These are phyloP conservation scores for Alexandromys fortis DNA, from an alignment of 2,113 vertebrate genomes.

Conservation along the genomic window DNA sequence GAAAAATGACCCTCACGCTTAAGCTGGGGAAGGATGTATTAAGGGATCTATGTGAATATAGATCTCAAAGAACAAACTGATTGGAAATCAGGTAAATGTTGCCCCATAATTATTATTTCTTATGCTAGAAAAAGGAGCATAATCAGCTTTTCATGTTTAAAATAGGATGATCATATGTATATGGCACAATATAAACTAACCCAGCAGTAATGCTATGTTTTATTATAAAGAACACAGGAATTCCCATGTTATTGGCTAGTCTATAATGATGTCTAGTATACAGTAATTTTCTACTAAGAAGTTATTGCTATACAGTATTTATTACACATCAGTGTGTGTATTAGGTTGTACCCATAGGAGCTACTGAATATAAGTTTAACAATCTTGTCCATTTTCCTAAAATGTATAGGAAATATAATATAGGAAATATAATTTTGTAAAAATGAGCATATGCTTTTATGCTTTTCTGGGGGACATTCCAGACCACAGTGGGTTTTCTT, in stretches of 20 bases:
- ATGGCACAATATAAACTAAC: constrained; percentile 9
- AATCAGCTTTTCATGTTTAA: constrained; percentile 12
- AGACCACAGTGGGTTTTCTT: not conserved
- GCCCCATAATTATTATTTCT: not conserved
- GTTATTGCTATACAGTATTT: constrained; percentile 40
- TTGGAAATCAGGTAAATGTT: constrained; percentile 21
- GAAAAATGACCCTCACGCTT: constrained; percentile 21
- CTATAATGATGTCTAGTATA: constrained; percentile 15
- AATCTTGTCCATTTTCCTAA: not conserved
- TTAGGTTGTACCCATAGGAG: not conserved
- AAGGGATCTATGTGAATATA: not conserved
- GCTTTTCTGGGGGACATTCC: not conserved
- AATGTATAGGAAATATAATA: not conserved
- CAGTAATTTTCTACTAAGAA: constrained; percentile 30
- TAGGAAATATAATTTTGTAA: not conserved
- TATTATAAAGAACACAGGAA: constrained; percentile 18
- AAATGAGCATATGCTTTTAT: not conserved
- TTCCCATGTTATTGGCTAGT: constrained; percentile 19
- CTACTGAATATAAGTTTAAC: not conserved
- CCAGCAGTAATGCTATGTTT: constrained; percentile 35
- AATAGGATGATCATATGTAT: not conserved
- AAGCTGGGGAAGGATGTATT: not conserved
- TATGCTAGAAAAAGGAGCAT: not conserved
- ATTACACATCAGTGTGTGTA: not conserved
- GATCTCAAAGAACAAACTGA: not conserved